These are phyloP conservation scores for Macrosiphum euphorbiae DNA, from an alignment of 2,888 invertebrate species.

Conservation along the genomic window DNA sequence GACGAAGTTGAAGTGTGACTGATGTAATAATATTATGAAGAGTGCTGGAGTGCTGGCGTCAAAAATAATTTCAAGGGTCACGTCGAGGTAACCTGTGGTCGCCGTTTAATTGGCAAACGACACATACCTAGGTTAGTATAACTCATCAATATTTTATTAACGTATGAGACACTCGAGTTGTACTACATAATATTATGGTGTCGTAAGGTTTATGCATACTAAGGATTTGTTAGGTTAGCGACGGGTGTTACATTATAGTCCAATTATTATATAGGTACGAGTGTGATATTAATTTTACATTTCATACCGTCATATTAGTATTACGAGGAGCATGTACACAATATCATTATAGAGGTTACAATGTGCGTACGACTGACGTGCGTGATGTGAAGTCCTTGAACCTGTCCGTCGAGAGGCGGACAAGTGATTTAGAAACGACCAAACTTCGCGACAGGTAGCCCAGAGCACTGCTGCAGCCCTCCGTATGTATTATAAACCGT, in stretches of 20 bases:
- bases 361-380: background rate
- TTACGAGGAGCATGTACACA: background rate
- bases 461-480: background rate
- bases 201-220: background rate
- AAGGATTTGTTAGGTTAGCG: background rate
- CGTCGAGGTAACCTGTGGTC: background rate
- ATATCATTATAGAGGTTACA: background rate
- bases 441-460: constrained; percentile 62
- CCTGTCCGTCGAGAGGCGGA: constrained; percentile 56
- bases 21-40: background rate
- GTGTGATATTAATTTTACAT: background rate
- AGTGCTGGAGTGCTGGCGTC: background rate
- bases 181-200: background rate
- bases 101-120: background rate
- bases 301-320: background rate
- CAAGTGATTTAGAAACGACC: constrained; percentile 57
- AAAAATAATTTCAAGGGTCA: background rate
- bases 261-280: background rate
- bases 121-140: background rate
- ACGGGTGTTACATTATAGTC: background rate
- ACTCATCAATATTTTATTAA: background rate
- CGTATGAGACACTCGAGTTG: background rate
- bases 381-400: constrained; percentile 51
- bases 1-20: background rate
- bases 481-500: background rate